Conservation (phyloP, 2,113 vertebrate genomes). For the Chionis minor region DNA sequence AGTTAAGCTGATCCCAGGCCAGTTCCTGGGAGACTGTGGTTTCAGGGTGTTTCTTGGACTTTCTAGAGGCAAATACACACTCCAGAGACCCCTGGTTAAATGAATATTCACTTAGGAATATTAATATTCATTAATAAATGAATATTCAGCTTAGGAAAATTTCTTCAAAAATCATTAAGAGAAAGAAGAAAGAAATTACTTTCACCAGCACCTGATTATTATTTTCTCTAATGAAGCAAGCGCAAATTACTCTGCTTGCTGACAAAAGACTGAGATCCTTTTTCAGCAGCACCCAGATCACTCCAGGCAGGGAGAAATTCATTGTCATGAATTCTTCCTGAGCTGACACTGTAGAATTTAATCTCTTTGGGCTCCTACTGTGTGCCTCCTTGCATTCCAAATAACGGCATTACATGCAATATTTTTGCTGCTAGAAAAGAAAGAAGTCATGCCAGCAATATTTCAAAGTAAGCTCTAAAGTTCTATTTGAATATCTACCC, state of each 20-base stretch:
- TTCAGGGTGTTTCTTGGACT: not conserved
- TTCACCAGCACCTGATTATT: not conserved
- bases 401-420: not conserved
- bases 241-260: not conserved
- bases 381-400: not conserved
- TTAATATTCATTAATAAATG: no score
- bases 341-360: not conserved
- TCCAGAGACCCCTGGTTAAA: not conserved
- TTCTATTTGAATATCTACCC: not conserved
- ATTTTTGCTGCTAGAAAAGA: not conserved
- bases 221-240: not conserved
- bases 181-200: not conserved
- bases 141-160: not conserved
- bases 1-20: not conserved
- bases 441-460: not conserved
- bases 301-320: not conserved
- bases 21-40: rapidly evolving
- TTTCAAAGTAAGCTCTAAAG: not conserved
- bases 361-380: not conserved
- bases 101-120: not conserved
- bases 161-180: not conserved
- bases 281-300: not conserved
- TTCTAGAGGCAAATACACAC: not conserved
- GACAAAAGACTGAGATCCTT: not conserved
- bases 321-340: not conserved